Base-by-base conservation (phyloP, 2,113 vertebrate genomes). In the Uropsilus gracilis region DNA sequence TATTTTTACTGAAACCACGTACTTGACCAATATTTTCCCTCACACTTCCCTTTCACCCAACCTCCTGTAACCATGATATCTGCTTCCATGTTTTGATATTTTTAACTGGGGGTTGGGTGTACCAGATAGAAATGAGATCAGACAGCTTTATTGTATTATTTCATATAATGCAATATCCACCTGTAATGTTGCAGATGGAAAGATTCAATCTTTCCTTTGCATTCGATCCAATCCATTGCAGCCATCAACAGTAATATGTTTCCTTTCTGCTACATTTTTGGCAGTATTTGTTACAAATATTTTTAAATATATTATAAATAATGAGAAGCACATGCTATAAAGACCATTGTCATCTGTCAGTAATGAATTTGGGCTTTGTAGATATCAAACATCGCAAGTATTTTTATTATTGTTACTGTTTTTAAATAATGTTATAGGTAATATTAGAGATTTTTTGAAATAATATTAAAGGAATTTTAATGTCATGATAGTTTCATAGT, bases 271-370 rank as follows among this genome's bases (percentile, higher is more conserved):
- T 14, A 59, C 18, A 63, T 71, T 28, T 20, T 42, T 7, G 2
- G 4, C 34, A 87, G n/a, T 9, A 42, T 10, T 53, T 68, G 42
- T 42, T 14, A 22, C 28, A 95, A 97, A 97, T 96, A 89, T 80
- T 97, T 94, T 95, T 86, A 90, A 83, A 89, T 81, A 89, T 24
- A 90, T 95, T 94, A 86, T 59, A 86, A 92, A 72, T 85, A 90
- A 48, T 59, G 10, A 71, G n/a, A 90, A 75, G 90, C 55, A 77
- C 90, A 92, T 37, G 22, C 55, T 20, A 63, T 86, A 30, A 59
- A 63, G 64, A 97, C 87, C 77, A 46, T 50, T 84, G 55, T 92
- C 90, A 53, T 50, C 46, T 63, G 88, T 90, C 28, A 75, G 80
- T 68, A 71, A 84, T 94, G 73, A 73, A 93, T 96, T 97, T 89